Base-by-base conservation (phyloP, 2,888 invertebrate species). In the Drosophila differens region DNA sequence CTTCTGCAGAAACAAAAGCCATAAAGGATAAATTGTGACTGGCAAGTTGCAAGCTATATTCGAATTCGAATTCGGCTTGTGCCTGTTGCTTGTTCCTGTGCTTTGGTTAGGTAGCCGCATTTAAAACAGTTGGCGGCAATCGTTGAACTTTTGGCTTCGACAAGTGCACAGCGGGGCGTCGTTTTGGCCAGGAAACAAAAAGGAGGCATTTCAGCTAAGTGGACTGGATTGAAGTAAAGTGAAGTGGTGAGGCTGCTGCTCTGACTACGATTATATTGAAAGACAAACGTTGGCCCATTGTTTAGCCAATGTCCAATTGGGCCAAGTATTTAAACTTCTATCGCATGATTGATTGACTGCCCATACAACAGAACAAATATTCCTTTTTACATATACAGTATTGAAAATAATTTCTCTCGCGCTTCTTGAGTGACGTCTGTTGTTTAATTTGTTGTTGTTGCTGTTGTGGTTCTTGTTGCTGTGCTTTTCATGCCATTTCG, bases 151-250 rank as follows among this genome's bases (percentile, higher is more conserved):
- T 87, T 86, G 87, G 83, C 85, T 85, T 85, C 85, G 89, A 92
- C 91, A 92, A 92, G 91, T 92, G 91, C 91, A 90, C 91, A 91
- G 92, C 92, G 83, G 92, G 92, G 71, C 70, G 62, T 75, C 82
- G 55, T 41, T 68, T 41, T 59, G 58, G 80, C 75, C 79, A 70
- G 60, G 68, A 65, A 68, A 70, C 58, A 62, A 72, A 60, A 73
- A 82, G 76, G 68, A 82, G 73, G 78, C 71, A 86, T 85, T 89
- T 83, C 61, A 71, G 47, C 69, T 78, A 82, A 88, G 76, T 88
- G 89, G 73, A 88, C 61, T 79, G 60, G 65, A 64, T 65, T 58
- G 41, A 41, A 59, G 39, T 60, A 33, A 22, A 44, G 41, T 66
- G 14, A 25, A 44, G 35, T 52, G 16, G 35, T 5, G 28, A 4